Base-by-base conservation (phyloP, 2,113 vertebrate genomes). In the Brachyhypopomus occidentalis region DNA sequence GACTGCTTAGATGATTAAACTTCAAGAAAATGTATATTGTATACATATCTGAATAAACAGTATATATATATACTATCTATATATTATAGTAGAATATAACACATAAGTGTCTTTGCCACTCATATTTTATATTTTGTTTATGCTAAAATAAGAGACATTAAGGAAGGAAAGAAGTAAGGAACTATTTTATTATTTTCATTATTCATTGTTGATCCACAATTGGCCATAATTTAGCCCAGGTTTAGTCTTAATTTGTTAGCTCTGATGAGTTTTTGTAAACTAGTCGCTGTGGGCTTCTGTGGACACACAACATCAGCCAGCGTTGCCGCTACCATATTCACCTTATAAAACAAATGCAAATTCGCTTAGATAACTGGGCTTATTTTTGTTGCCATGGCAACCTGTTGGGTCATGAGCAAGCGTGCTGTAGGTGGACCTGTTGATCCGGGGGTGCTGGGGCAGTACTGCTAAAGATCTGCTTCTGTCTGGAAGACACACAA, bases 301-400 rank as follows among this genome's bases (percentile, higher is more conserved):
- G 48, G 34, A 48, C 36, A 62, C 63, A 41, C 38, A 56, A 60
- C 58, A 14, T 72, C 41, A 52, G 66, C 20, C 41, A 23, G 45
- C 52, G 63, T 20, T 25, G 23, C 25, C 48, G 56, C 77, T 23
- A 45, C 76, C 69, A 77, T 85, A 71, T 77, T 80, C 73, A 77
- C 34, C 41, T 55, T 76, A 69, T 74, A 73, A 76, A 75, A 58
- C 75, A 80, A 76, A 84, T 84, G 76, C 80, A 77, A 82, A 84
- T 79, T 30, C 64, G 30, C 63, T 64, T 55, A 45, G 62, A 72
- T 58, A 93, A 93, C 89, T 93, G 52, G 91, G 92, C 92, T 93
- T 94, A 41, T 70, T 93, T 93, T 93, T 88, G 94, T 95, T 94
- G 93, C 93, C 88, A 94, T 94, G 91, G 89, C 91, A 95, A 95